Percentiles rank a stretch among this genome's conserved stretches.
These are phyloP conservation scores for Palythoa heliodiscus DNA, from an alignment of 92 coral and sea anemone genomes.

Conservation along the genomic window DNA sequence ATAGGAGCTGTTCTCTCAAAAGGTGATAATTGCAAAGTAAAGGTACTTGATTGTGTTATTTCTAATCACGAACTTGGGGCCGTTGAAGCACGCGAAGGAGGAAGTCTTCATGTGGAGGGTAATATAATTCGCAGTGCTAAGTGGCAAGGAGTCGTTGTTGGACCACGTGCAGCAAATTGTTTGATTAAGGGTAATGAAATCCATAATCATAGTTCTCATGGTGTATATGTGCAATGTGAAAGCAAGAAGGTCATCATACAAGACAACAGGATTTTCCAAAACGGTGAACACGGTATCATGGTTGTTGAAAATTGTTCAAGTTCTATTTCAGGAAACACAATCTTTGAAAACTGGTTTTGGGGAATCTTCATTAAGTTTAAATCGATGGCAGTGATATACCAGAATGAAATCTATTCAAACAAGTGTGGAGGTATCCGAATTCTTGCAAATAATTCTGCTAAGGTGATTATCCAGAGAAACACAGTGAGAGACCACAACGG, in stretches of 20 bases:
- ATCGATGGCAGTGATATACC: neutral
- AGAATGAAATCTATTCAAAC: constrained; percentile 15
- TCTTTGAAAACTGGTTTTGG: too few species aligned
- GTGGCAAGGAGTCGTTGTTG: constrained; percentile 8
- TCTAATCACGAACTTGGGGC: neutral
- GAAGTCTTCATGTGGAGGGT: neutral
- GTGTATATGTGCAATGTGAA: neutral
- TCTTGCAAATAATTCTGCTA: neutral
- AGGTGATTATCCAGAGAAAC: neutral
- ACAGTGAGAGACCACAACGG: constrained; percentile 15
- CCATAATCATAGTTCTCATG: neutral
- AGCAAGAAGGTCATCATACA: neutral
- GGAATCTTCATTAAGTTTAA: neutral
- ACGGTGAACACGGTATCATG: constrained; percentile 13
- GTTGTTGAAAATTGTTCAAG: neutral
- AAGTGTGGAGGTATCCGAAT: constrained; percentile 24
- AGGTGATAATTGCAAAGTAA: neutral
- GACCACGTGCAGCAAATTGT: neutral
- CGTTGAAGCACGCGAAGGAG: constrained; percentile 2
- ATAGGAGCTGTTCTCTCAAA: neutral
- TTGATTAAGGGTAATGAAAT: too few species aligned
- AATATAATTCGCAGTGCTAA: neutral
- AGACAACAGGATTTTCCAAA: neutral
- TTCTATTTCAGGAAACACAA: neutral
- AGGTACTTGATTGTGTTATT: neutral